A percentile compares a stretch with the other conserved stretches of the same genome.
These are phyloP conservation scores for Imbricaverruca yamaguchii DNA, from an alignment of 2,888 invertebrate genomes.

Conservation along the genomic window DNA sequence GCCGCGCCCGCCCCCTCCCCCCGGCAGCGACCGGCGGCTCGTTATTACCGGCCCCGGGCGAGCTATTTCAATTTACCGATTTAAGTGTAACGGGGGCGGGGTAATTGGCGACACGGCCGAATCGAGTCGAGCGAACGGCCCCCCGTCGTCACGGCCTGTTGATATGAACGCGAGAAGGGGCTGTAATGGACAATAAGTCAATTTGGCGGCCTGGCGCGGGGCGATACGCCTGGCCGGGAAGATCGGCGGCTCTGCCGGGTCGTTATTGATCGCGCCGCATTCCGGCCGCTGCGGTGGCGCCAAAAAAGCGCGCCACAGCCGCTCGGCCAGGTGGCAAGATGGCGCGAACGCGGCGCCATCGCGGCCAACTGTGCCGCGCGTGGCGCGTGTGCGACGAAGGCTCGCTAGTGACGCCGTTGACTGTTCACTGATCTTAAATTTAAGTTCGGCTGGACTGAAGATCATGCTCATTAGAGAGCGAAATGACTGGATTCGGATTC, in stretches of 20 bases:
- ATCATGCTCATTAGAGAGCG: too few species aligned
- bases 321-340: background rate
- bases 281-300: background rate
- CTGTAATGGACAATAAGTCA: slow-evolving; percentile 21
- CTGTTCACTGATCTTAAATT: too few species aligned
- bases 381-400: background rate
- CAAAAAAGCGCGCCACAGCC: background rate
- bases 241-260: background rate
- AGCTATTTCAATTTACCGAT: slow-evolving; percentile 14
- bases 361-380: background rate
- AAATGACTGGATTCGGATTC: too few species aligned
- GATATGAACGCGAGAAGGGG: slow-evolving; percentile 11
- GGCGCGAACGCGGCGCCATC: background rate
- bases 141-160: slow-evolving; percentile 3
- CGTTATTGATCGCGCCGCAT: background rate
- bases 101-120: background rate
- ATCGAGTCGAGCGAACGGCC: background rate
- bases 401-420: too few species aligned
- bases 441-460: too few species aligned
- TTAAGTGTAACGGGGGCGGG: slow-evolving; percentile 18
- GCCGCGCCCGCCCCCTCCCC: background rate
- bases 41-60: background rate
- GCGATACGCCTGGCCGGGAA: background rate
- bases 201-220: background rate
- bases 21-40: background rate